These are phyloP conservation scores for Electrophaes corylata DNA, from an alignment of 2,888 invertebrate species.

Conservation along the genomic window DNA sequence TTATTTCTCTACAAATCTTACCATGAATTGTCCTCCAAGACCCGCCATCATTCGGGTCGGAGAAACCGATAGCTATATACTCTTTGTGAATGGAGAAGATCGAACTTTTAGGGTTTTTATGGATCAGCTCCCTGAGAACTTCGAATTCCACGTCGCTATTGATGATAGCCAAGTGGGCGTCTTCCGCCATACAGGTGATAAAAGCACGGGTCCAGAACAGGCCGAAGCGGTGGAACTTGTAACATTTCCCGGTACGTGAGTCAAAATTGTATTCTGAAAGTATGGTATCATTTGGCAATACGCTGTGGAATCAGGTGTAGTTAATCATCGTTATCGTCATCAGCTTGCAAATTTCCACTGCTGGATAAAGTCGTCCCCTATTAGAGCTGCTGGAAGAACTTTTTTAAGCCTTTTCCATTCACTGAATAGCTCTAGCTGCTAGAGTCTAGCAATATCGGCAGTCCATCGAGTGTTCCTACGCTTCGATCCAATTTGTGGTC, in stretches of 20 bases:
- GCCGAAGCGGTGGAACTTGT: constrained; percentile 57
- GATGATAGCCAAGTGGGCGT: constrained; percentile 55
- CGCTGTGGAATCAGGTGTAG: too few species aligned
- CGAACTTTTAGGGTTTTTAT: constrained; percentile 36
- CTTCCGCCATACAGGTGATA: constrained; percentile 58
- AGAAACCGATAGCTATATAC: constrained; percentile 46
- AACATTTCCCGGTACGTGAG: constrained; percentile 52
- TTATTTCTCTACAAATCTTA: constrained; percentile 28
- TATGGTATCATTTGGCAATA: too few species aligned
- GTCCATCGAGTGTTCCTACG: too few species aligned
- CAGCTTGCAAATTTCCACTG: too few species aligned
- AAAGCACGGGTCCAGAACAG: constrained; percentile 53
- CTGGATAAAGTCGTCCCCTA: too few species aligned
- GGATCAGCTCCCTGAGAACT: constrained; percentile 45
- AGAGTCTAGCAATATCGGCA: too few species aligned
- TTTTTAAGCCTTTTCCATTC: too few species aligned
- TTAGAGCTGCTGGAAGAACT: too few species aligned
- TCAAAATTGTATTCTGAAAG: constrained; percentile 47
- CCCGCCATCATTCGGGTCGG: constrained; percentile 46
- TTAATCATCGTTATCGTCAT: too few species aligned
- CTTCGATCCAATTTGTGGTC: too few species aligned
- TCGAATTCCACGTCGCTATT: constrained; percentile 50
- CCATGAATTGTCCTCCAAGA: constrained; percentile 55
- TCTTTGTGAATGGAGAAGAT: constrained; percentile 35
- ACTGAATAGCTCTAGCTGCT: too few species aligned